Evolutionary conservation across 2,113 vertebrate genomes (phyloP).

Genomic region (Phocoena sinus): DNA sequence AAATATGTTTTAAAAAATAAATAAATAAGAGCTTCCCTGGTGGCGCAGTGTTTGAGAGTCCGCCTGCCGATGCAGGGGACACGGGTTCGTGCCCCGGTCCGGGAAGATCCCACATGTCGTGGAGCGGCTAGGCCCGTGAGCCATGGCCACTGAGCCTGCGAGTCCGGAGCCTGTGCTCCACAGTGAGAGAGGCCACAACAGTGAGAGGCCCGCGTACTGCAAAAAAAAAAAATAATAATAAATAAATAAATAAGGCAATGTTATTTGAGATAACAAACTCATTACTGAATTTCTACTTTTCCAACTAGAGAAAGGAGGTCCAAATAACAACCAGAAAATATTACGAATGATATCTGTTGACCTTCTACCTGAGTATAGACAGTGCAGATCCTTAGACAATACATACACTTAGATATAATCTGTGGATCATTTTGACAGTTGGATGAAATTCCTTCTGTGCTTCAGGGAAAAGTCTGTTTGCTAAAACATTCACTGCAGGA

Average conservation of each 20-base stretch:
- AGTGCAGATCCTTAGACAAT: background rate
- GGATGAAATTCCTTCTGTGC: conserved; percentile 2
- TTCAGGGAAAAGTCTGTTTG: conserved; percentile 24
- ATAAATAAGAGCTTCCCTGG: background rate
- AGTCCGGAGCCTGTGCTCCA: too few species aligned
- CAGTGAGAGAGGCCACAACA: too few species aligned
- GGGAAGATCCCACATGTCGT: too few species aligned
- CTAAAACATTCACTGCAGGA: background rate
- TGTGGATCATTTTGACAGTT: background rate
- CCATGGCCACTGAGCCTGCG: too few species aligned
- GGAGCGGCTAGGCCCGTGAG: too few species aligned
- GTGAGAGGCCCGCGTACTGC: too few species aligned
- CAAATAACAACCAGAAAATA: background rate
- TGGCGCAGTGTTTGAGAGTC: too few species aligned
- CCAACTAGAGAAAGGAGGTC: background rate
- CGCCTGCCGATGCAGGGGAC: too few species aligned
- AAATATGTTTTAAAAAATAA: background rate
- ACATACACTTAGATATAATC: background rate
- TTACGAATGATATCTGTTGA: background rate
- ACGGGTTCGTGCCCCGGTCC: too few species aligned
- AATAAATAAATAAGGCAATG: background rate
- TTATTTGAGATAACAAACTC: background rate
- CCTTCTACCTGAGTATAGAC: background rate
- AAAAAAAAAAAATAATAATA: background rate
- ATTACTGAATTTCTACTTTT: background rate